Conservation (phyloP, 2,888 invertebrate species). For the Pherbina coryleti region DNA sequence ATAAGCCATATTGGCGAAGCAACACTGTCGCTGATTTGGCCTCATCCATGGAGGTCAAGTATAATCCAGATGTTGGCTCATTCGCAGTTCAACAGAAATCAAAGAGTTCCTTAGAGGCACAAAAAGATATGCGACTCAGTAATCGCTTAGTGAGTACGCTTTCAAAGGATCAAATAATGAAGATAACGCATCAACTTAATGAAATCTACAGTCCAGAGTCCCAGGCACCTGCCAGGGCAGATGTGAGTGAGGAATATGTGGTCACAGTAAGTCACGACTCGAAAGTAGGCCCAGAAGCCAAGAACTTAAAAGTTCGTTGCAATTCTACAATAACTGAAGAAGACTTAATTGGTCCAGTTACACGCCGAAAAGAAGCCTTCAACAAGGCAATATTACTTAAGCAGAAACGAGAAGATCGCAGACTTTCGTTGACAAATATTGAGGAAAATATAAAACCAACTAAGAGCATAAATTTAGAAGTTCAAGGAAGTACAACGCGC, state of each 20-base stretch:
- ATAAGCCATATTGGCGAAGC: slow-evolving; percentile 87
- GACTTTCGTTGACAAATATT: slow-evolving; percentile 79
- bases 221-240: slow-evolving; percentile 59
- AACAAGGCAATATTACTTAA: slow-evolving; percentile 50
- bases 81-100: slow-evolving; percentile 38
- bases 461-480: background rate
- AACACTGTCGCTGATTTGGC: slow-evolving; percentile 86
- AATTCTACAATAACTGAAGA: slow-evolving; percentile 72
- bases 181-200: slow-evolving; percentile 82
- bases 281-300: slow-evolving; percentile 61
- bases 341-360: slow-evolving; percentile 65
- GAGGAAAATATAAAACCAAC: slow-evolving; percentile 71
- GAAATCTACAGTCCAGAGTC: slow-evolving; percentile 77
- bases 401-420: background rate
- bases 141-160: slow-evolving; percentile 86
- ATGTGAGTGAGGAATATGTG: slow-evolving; percentile 72
- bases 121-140: slow-evolving; percentile 74
- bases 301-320: slow-evolving; percentile 73
- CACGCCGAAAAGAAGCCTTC: slow-evolving; percentile 60
- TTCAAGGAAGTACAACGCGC: slow-evolving; percentile 72
- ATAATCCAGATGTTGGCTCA: slow-evolving; percentile 69
- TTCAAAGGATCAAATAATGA: slow-evolving; percentile 85
- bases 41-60: slow-evolving; percentile 76
- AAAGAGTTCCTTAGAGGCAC: slow-evolving; percentile 47
- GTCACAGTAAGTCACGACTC: slow-evolving; percentile 72